Base-by-base conservation (phyloP, 2,113 vertebrate species). In the Rutilus rutilus region DNA sequence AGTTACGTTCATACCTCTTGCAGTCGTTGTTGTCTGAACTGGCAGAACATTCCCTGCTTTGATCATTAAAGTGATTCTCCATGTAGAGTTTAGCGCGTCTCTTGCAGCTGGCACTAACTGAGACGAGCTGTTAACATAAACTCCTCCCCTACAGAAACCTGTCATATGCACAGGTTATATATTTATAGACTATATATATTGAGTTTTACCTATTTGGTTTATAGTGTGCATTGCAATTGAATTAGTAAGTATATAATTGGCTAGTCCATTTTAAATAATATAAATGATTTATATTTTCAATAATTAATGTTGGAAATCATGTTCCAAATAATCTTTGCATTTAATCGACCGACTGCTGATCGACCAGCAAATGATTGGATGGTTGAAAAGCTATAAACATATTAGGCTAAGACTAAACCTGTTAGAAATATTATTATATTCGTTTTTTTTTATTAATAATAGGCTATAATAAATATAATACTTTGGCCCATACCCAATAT, bases 21-120 rank as follows among this genome's bases (percentile, higher is more conserved):
- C 30, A 71, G 27, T 33, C 76, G 50, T 25, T 39, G 64, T 23
- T 83, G 33, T 73, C 45, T 67, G 67, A 74, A 59, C 30, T n/a
- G 8, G n/a, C 27, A 12, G 50, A 23, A 19, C 45, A 27, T 52
- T 76, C 74, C 60, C 60, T 81, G 47, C 47, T 83, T 83, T 83
- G 47, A 57, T 83, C 30, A 57, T 69, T 52, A 59, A 36, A 59
- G 67, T 59, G 50, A 42, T 19, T 74, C 67, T 83, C 82, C 82
- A 83, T 83, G 47, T 17, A n/a, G 47, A 39, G 45, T 50, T 52
- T 4, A 11, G 5, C 15, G 11, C 65, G 30, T 73, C 15, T 83
- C 80, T 71, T 74, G 33, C 67, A 83, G 7, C 47, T 3, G 65
- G 12, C 65, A 23, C 15, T 50, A 39, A 15, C 64, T 54, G 81